Evolutionary conservation across 2,888 invertebrate genomes (phyloP), one percentile per base, ranked within the genome.

Genomic region (Apotomis capreana): DNA sequence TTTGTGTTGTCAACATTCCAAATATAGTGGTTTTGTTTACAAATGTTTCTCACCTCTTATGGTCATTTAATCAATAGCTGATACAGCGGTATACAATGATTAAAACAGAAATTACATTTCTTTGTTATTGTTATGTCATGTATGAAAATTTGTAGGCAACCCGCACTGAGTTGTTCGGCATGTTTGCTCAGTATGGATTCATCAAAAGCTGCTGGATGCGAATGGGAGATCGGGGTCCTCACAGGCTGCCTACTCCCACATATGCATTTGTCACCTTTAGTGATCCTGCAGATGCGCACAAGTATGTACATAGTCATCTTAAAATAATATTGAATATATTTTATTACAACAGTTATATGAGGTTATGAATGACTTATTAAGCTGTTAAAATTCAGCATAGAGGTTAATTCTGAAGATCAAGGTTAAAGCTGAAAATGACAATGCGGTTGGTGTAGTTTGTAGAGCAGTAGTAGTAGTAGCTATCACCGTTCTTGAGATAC

Each of bases 201-300:
- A 90, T 95, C 67, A 94, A 94, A 78, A 92, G 92, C 77, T 94
- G 94, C 77, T 95, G 92, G 88, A 76, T 95, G 59, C 87, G 90
- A 77, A 91, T 94, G 87, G 93, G 89, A 26, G 87, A 89, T 12
- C 88, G 78, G 78, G 91, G 86, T 72, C 88, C 86, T 76, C 84
- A 85, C 68, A 84, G 78, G 76, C 75, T 76, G 4, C 87, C 86
- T 77, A 89, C 84, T 15, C 87, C 89, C 77, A 92, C 89, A 80
- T 94, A 92, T 85, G 95, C 94, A 5, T 95, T 95, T 86, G 90
- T 95, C 49, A 95, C 94, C 37, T 95, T 88, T 77, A 91, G 86
- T 74, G 87, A 91, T 78, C 91, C 93, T 5, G 87, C 84, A 10
- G 94, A 94, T 84, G 94, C 94, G 71, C 85, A 92, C 74, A 94